Percentiles rank a stretch among this genome's conserved stretches.
Evolutionary conservation across 2,797 vertebrate species (phyloP).

Genomic region (Mus spretus): DNA sequence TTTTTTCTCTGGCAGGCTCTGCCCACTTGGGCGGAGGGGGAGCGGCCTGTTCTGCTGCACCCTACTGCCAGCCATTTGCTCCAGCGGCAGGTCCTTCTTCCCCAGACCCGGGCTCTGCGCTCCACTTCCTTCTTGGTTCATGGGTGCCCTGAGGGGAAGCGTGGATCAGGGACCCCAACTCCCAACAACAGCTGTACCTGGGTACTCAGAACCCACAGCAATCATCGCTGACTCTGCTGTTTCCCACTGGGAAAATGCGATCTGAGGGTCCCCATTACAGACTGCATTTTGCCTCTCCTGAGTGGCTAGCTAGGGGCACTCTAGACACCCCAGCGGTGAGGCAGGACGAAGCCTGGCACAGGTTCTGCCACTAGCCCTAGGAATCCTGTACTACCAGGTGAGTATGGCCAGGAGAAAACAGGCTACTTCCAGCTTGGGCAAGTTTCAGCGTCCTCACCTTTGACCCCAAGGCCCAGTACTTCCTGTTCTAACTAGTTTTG

Average conservation of each 20-base stretch:
- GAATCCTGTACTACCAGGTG: conserved; percentile 12
- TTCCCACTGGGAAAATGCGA: neutral
- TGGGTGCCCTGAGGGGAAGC: neutral
- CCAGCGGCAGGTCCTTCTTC: neutral
- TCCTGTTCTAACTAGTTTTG: conserved; percentile 80
- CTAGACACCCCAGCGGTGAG: neutral
- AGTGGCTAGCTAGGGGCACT: neutral
- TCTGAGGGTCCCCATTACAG: neutral
- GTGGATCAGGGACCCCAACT: neutral
- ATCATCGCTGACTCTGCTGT: neutral
- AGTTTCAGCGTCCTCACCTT: conserved; percentile 10
- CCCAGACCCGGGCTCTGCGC: neutral
- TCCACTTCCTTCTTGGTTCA: neutral
- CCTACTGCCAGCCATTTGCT: neutral
- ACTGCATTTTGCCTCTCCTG: neutral
- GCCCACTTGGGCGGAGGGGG: neutral
- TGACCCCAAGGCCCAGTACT: conserved; percentile 89
- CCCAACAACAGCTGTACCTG: neutral
- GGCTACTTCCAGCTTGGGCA: neutral
- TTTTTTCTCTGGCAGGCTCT: neutral
- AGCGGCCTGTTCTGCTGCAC: neutral
- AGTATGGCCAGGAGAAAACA: neutral
- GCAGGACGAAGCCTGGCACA: neutral
- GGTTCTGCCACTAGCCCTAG: neutral
- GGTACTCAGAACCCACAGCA: neutral